Base-by-base conservation (phyloP, 2,888 invertebrate species). In the Eristalis tenax region DNA sequence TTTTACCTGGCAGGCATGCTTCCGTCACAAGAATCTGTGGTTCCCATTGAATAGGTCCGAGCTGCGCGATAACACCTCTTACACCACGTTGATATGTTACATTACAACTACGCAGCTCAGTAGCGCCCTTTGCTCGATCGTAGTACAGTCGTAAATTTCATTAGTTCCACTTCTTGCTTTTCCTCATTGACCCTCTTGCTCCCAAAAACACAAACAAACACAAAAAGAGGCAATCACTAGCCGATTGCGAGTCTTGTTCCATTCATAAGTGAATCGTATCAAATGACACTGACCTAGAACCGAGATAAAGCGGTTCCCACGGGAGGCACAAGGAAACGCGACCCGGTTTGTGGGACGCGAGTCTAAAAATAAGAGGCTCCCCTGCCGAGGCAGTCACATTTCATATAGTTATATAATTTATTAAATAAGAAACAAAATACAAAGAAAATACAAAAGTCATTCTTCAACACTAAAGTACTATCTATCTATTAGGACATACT, bases 351-450 rank as follows among this genome's bases (percentile, higher is more conserved):
- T 18, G 18, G 18, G 50, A 5, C 43, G 0, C 5, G 43, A 5
- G 13, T 43, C 43, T 59, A 63, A 26, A 64, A 64, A 64, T 18
- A 64, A 64, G 38, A 64, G 6, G 15, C 18, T 11, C 26, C 18
- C 64, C 28, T 28, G 6, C 4, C 15, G 28, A 56, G 50, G 50
- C 18, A 50, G 1, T 38, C 15, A 65, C 65, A 71, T 32, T 77
- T 73, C 71, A 85, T 68, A 73, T 50, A 50, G 59, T 59, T 65
- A 57, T 59, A 75, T 76, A 82, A 75, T 85, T 73, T 81, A 73
- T 77, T 77, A 74, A 77, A 81, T 81, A 78, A 63, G 22, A 74
- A 70, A 78, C 63, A 64, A 65, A 68, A 79, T 50, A 71, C 43
- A 61, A 70, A 75, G 68, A 61, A 43, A 66, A n/a, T 61, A 71